Conservation (phyloP, 2,113 vertebrate genomes). For the Nestor notabilis region DNA sequence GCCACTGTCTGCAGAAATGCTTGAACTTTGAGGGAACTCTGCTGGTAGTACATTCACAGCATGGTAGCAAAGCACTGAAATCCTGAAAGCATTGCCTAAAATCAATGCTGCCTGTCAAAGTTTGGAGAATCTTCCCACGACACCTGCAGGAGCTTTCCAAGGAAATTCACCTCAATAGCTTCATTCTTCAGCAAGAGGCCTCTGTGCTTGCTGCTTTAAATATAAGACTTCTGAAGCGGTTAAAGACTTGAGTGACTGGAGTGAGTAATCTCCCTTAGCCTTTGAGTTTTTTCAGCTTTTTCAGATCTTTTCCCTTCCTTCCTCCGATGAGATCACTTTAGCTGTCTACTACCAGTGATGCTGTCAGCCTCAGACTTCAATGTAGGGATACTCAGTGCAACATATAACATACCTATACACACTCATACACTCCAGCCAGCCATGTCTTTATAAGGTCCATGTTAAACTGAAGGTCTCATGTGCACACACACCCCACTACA, state of each 20-base stretch:
- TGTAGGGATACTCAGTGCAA: not conserved
- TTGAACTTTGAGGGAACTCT: not conserved
- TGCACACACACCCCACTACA: not conserved
- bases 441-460: not conserved
- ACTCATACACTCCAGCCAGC: not conserved
- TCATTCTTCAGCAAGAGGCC: not conserved
- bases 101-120: rapidly evolving
- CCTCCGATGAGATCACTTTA: not conserved
- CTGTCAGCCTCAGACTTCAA: not conserved
- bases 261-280: not conserved
- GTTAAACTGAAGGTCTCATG: not conserved
- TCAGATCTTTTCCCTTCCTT: not conserved
- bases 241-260: not conserved
- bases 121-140: not conserved
- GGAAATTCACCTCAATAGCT: not conserved
- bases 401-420: too few species aligned
- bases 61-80: not conserved
- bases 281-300: not conserved
- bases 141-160: not conserved
- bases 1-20: not conserved
- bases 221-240: not conserved
- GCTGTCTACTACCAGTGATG: not conserved
- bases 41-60: not conserved
- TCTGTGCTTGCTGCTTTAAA: not conserved
- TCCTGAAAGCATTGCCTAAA: not conserved